Evolutionary conservation across 2,113 vertebrate genomes (phyloP), one percentile per base, ranked within the genome.

Genomic region (Oreochromis spilurus): DNA sequence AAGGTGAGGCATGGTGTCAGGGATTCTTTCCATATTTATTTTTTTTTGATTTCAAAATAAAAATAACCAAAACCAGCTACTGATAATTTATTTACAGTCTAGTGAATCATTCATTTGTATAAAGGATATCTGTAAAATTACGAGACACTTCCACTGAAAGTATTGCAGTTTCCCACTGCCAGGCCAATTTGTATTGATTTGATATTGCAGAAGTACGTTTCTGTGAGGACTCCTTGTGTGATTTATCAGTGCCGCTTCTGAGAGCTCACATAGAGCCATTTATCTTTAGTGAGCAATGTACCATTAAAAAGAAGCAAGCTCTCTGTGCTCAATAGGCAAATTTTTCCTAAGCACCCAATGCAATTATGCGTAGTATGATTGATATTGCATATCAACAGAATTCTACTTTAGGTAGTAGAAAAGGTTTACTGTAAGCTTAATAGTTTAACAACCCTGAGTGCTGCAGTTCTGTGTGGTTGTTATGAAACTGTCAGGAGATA

Each of bases 1-100:
- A 97, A 98, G 98, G 98, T 98, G 92, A 94, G 92, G 67, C n/a
- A 52, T 38, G 9, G 31, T 3, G 36, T 60, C 12, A 48, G 19
- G 8, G 24, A 8, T 31, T 6, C 3, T 11, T 29, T 6, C 4
- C 10, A 36, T 16, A 7, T 16, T 50, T 9, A n/a, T 19, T 53
- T 38, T 65, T 12, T 3, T 7, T 0, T 65, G 6, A 38, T 38
- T 65, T 38, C 10, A 65, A 21, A 65, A 65, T 8, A 65, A 65
- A 21, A 38, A 38, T 38, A 38, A 36, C 34, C 58, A 62, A 62
- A 65, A 38, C 19, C 34, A 65, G 34, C 60, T 43, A 43, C 11
- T 7, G 10, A 79, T 2, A 40, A 58, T 81, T 88, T n/a, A 31
- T 62, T 77, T 60, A 34, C 26, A 0, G 10, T 52, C 45, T 45